Percentiles rank a stretch among this genome's conserved stretches.
Conservation (phyloP, 1,140 invertebrate species). For the Eueides isabella region DNA sequence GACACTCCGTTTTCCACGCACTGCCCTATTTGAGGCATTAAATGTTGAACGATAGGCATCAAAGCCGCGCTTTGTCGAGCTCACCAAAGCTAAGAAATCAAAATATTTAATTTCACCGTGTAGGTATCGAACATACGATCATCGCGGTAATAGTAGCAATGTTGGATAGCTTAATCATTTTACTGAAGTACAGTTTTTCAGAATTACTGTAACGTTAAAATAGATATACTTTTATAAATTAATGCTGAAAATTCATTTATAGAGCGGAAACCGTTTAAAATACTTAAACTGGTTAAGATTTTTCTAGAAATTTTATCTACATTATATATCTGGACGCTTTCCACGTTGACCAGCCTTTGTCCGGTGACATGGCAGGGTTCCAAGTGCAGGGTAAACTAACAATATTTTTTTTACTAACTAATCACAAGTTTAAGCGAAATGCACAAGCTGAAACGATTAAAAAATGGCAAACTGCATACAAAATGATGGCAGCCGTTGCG, state of each 20-base stretch:
- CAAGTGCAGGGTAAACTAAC: constrained; percentile 13
- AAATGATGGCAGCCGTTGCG: background rate
- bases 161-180: too few relatives aligned
- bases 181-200: too few relatives aligned
- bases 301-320: background rate
- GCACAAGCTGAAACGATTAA: background rate
- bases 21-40: too few relatives aligned
- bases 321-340: background rate
- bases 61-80: too few relatives aligned
- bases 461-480: background rate
- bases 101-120: too few relatives aligned
- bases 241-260: background rate
- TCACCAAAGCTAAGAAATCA: too few relatives aligned
- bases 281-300: background rate
- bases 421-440: constrained; percentile 4
- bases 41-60: too few relatives aligned
- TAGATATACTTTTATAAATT: background rate
- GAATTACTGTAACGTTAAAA: too few relatives aligned
- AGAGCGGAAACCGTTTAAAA: background rate
- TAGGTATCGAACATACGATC: too few relatives aligned
- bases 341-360: background rate
- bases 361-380: constrained; percentile 1
- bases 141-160: too few relatives aligned
- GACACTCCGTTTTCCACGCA: too few relatives aligned
- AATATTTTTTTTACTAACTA: constrained; percentile 11